These are phyloP conservation scores for Osmoderma eremita DNA, from an alignment of 2,888 invertebrate species.

Conservation along the genomic window DNA sequence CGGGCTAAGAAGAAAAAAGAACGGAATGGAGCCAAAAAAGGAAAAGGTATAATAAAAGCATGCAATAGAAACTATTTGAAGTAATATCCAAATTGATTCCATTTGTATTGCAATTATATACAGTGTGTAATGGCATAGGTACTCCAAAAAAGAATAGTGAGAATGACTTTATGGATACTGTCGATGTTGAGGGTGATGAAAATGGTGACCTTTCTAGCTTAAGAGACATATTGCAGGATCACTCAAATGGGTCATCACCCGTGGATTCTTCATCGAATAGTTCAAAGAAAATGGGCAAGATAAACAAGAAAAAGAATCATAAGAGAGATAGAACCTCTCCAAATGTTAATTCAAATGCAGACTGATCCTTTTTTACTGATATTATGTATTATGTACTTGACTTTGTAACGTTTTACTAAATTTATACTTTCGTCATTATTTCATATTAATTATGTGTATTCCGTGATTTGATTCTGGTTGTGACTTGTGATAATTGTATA, in stretches of 20 bases:
- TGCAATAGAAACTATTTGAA: background rate
- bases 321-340: slow-evolving; percentile 57
- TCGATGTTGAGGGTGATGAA: slow-evolving; percentile 60
- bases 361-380: slow-evolving; percentile 44
- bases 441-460: slow-evolving; percentile 1
- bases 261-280: slow-evolving; percentile 55
- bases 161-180: slow-evolving; percentile 53
- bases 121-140: slow-evolving; percentile 49
- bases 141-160: slow-evolving; percentile 58
- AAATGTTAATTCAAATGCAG: slow-evolving; percentile 53
- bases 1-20: slow-evolving; percentile 68
- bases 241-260: slow-evolving; percentile 60
- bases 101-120: slow-evolving; percentile 20
- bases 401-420: background rate
- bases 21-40: slow-evolving; percentile 59
- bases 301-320: slow-evolving; percentile 56
- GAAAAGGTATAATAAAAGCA: slow-evolving; percentile 54
- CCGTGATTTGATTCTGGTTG: slow-evolving; percentile 30
- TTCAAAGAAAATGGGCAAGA: slow-evolving; percentile 55
- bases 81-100: slow-evolving; percentile 11
- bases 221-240: slow-evolving; percentile 58
- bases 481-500: slow-evolving; percentile 21
- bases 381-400: slow-evolving; percentile 7
- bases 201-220: slow-evolving; percentile 57
- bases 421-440: slow-evolving; percentile 17